Evolutionary conservation across 2,113 vertebrate genomes (phyloP).

Genomic region (Craseonycteris thonglongyai): DNA sequence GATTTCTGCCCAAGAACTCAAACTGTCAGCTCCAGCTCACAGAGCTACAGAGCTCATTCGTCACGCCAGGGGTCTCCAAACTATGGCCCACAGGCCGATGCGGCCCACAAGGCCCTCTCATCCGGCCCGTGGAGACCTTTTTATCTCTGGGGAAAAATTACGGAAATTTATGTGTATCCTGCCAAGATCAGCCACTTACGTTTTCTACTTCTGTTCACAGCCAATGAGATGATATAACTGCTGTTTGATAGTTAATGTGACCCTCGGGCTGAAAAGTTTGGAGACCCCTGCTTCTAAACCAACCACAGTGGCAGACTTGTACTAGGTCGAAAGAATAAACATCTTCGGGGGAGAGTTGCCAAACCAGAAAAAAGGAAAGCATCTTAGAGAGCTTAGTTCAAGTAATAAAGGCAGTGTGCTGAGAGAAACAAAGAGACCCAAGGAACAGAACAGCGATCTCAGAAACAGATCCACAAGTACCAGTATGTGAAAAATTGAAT

Average conservation of each 20-base stretch:
- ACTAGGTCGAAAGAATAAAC: background rate
- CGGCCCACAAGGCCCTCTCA: no score
- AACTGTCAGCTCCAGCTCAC: background rate
- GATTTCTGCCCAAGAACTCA: background rate
- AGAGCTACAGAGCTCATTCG: background rate
- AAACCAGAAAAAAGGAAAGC: background rate
- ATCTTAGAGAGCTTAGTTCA: background rate
- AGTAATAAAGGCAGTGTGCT: background rate
- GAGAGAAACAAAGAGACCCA: background rate
- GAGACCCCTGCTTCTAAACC: no score
- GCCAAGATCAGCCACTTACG: no score
- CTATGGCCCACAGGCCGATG: no score
- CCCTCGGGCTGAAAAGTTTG: no score
- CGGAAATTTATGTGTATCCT: no score
- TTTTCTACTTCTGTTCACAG: no score
- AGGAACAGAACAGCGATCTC: background rate
- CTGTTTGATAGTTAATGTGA: no score
- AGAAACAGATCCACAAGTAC: background rate
- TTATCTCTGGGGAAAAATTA: no score
- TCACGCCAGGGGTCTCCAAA: no score
- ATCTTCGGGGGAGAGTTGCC: background rate
- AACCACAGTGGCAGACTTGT: background rate
- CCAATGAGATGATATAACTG: no score
- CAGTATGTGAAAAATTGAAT: background rate
- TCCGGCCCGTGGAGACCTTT: no score